Percentiles rank a stretch among this genome's conserved stretches.
These are phyloP conservation scores for Nemotelus pantherinus DNA, from an alignment of 2,888 invertebrate genomes.

Conservation along the genomic window DNA sequence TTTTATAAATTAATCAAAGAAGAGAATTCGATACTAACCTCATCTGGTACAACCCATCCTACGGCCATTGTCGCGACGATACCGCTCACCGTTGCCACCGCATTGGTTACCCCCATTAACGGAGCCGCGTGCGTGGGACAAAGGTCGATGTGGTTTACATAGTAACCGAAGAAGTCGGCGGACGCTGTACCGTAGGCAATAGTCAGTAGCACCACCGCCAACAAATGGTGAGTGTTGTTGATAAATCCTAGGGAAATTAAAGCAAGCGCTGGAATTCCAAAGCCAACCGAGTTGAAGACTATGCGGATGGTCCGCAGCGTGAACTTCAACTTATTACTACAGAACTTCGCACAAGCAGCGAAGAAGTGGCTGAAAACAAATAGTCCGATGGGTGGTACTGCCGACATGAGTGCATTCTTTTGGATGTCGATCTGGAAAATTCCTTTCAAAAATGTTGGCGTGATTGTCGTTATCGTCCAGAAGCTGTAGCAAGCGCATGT, in stretches of 20 bases:
- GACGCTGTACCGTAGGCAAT: constrained; percentile 72
- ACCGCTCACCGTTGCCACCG: constrained; percentile 71
- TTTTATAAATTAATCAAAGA: not conserved
- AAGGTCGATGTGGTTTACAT: constrained; percentile 76
- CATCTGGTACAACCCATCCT: constrained; percentile 68
- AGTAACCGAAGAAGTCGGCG: constrained; percentile 70
- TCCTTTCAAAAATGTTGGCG: constrained; percentile 74
- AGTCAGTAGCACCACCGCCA: constrained; percentile 68
- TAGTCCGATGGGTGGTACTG: constrained; percentile 69
- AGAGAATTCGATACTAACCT: constrained; percentile 61
- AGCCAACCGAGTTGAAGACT: constrained; percentile 63
- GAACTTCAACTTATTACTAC: constrained; percentile 64
- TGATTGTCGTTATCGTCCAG: constrained; percentile 76
- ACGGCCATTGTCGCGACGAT: constrained; percentile 72
- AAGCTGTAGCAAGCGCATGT: constrained; percentile 78
- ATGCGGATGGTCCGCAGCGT: constrained; percentile 61
- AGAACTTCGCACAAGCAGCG: constrained; percentile 66
- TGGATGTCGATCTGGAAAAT: constrained; percentile 71
- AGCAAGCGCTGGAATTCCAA: constrained; percentile 68
- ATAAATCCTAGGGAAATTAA: constrained; percentile 68
- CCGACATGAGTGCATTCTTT: constrained; percentile 67
- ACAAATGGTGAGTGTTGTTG: constrained; percentile 62
- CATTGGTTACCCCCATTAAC: constrained; percentile 77
- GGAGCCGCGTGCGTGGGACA: constrained; percentile 76
- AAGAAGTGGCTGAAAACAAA: constrained; percentile 67